Base-by-base conservation (phyloP, 2,797 vertebrate species). In the Craterocephalus amniculus region DNA sequence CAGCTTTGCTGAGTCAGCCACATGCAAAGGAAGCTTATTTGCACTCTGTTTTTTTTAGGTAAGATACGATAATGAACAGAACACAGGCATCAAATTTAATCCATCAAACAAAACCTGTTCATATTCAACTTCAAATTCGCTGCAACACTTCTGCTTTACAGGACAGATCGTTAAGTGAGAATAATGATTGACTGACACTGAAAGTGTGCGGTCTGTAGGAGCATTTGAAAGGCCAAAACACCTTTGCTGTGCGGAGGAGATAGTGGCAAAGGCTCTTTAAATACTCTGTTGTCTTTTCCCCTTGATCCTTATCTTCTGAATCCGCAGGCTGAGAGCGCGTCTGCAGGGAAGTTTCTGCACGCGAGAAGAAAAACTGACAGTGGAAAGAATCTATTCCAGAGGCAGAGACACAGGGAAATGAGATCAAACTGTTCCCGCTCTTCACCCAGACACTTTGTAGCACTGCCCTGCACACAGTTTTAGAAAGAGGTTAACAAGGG, bases 401-500 rank as follows among this genome's bases (percentile, higher is more conserved):
- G 60, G 64, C 64, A 70, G 43, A 68, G 74, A 65, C 73, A 62
- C 57, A 22, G 59, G 72, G 75, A 82, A 80, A 73, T 52, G 65
- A 80, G 84, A 90, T 89, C 88, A 91, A 91, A 88, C 81, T 76
- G 79, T 79, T 78, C 74, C 72, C 36, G 80, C 87, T 88, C 79
- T 79, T 83, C 75, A 85, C 85, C 74, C 80, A 63, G 63, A 85
- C 83, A 79, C 88, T 88, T 84, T 86, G 87, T 82, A 79, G 74
- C 35, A 58, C 70, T 76, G 88, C 88, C 87, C 87, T 70, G 78
- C 79, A 56, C 61, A 54, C 74, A 67, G 81, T 76, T 76, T 72
- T 74, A 81, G 81, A 85, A 64, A 84, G 79, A 84, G 90, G 87
- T 90, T 92, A 90, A 91, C 87, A 87, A 87, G 81, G 82, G 81